These are phyloP conservation scores for Perognathus longimembris DNA, from an alignment of 2,113 vertebrate genomes.

Conservation along the genomic window DNA sequence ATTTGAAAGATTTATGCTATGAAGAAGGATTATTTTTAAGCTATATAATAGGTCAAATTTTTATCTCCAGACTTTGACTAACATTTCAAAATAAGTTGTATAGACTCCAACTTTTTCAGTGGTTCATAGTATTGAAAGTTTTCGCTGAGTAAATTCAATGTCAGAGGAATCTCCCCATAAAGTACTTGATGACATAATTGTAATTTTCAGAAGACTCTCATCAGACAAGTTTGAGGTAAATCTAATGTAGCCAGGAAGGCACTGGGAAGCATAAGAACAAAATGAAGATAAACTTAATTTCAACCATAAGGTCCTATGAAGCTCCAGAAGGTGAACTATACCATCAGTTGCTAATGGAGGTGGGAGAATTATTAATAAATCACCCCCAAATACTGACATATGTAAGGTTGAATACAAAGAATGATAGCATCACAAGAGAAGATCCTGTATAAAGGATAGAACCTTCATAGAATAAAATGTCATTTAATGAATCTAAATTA, in stretches of 20 bases:
- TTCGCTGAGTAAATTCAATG: constrained; percentile 20
- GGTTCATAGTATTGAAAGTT: neutral
- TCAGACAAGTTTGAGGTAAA: neutral
- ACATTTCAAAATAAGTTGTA: neutral
- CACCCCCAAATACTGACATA: accelerated
- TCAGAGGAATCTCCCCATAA: neutral
- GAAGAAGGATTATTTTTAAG: neutral
- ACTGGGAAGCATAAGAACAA: neutral
- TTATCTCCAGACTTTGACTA: neutral
- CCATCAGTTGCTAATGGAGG: neutral
- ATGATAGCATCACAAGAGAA: neutral
- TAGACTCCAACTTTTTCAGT: neutral
- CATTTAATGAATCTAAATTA: neutral
- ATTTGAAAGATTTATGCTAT: neutral
- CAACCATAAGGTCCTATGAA: neutral
- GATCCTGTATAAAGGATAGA: neutral
- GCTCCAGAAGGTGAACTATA: neutral
- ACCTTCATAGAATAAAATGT: neutral
- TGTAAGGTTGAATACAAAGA: neutral
- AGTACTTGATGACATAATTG: constrained; percentile 6
- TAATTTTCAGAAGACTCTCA: neutral
- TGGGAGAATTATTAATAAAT: neutral
- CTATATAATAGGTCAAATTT: constrained; percentile 22
- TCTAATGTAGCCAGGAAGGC: neutral
- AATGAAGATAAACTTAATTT: neutral